Base-by-base conservation (phyloP, 2,113 vertebrate species). In the Daphoenositta chrysoptera region DNA sequence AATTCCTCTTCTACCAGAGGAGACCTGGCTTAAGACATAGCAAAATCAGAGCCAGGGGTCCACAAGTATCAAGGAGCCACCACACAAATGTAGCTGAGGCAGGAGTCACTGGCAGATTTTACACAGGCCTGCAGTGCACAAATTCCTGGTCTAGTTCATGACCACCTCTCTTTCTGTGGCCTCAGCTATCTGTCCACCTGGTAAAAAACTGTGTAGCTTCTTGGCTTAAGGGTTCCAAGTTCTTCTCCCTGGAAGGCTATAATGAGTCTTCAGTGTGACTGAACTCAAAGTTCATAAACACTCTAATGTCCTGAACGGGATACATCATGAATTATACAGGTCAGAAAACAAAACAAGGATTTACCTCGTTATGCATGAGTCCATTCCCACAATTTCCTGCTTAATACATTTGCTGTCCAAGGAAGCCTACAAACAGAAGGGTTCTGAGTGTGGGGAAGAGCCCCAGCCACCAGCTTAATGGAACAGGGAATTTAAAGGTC, bases 391-490 rank as follows among this genome's bases (percentile, higher is more conserved):
- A 40, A 5, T 37, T 13, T 78, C 28, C 19, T 47, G 17, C 15
- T 45, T 42, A 39, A 63, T 15, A 8, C 1, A 26, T 63, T 30
- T 90, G 3, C 47, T 87, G 44, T 13, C 20, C 18, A 56, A 71
- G 39, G 16, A 87, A 68, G 19, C 44, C 65, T 79, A 40, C 44
- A 87, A 75, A 60, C 22, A 18, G 14, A n/a, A 60, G 39, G 24
- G 15, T 48, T 54, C 6, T 42, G 56, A 73, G 39, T 6, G 30
- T 39, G 33, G 17, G 23, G 28, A 47, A 57, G 30, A 79, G 24
- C 11, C 33, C 4, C 50, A 35, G 1, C 24, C 2, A 2, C 48
- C 0, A 37, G 47, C 15, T 15, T 60, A 68, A 51, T 0, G 33
- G 37, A 24, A 22, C 11, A 48, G 24, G 17, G 30, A 66, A 47